Evolutionary conservation across 1,140 invertebrate species (phyloP).

Genomic region (Calephelis nemesis): DNA sequence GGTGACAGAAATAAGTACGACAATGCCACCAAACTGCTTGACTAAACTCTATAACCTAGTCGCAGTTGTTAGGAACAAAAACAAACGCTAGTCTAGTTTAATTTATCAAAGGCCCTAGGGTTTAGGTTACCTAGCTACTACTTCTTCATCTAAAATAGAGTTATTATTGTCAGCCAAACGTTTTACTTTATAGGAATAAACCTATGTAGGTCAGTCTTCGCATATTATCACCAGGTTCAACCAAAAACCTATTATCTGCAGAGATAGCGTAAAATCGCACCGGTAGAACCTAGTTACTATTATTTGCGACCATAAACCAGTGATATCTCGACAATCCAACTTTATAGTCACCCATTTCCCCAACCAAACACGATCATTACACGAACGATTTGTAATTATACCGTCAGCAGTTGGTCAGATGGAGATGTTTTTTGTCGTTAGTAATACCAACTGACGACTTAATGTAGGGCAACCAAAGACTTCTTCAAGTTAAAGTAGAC

Average conservation of each 20-base stretch:
- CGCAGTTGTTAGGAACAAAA: too few species aligned
- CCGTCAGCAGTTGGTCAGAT: slow-evolving; percentile 3
- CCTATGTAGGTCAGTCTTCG: background rate
- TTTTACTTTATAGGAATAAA: background rate
- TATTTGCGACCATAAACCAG: slow-evolving; percentile 9
- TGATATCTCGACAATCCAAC: slow-evolving; percentile 6
- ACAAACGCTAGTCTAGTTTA: too few species aligned
- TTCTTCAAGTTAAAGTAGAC: background rate
- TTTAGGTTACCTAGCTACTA: too few species aligned
- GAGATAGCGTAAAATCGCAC: slow-evolving; percentile 12
- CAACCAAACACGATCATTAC: slow-evolving; percentile 12
- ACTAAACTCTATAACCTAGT: too few species aligned
- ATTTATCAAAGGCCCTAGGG: too few species aligned
- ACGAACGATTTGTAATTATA: slow-evolving; percentile 5
- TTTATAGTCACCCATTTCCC: slow-evolving; percentile 7
- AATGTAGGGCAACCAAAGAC: background rate
- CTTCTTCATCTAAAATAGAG: too few species aligned
- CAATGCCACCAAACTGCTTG: too few species aligned
- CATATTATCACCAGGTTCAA: background rate
- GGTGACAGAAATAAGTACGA: too few species aligned
- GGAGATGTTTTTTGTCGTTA: slow-evolving; percentile 2
- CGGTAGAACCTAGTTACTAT: slow-evolving; percentile 4
- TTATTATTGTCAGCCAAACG: background rate
- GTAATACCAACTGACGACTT: slow-evolving; percentile 1
- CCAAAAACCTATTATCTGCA: background rate